phyloP scores from a whole-genome alignment of 2,888 invertebrate genomes.

The Luperina nickerlii region DNA sequence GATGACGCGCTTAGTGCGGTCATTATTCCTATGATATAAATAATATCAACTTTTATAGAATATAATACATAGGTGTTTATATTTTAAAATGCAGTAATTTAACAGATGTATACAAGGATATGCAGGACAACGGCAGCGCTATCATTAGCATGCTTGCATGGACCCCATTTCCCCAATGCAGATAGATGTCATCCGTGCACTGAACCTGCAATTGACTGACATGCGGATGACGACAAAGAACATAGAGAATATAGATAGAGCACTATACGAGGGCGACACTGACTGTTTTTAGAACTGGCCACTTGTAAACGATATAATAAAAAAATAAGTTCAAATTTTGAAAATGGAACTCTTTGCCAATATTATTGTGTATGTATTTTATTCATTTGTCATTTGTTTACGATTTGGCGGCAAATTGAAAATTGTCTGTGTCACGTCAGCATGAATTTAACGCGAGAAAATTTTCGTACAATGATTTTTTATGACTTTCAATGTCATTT shows the following conservation, averaged over 20 bases:
- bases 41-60: neutral
- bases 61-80: neutral
- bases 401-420: too few relatives aligned
- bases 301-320: too few relatives aligned
- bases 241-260: slow-evolving; percentile 19
- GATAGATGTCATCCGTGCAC: slow-evolving; percentile 72
- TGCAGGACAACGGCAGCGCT: slow-evolving; percentile 4
- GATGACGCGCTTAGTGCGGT: slow-evolving; percentile 19
- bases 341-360: too few relatives aligned
- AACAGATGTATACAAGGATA: slow-evolving; percentile 17
- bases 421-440: too few relatives aligned
- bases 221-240: slow-evolving; percentile 62
- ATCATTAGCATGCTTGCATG: slow-evolving; percentile 35
- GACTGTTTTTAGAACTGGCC: too few relatives aligned
- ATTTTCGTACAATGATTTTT: too few relatives aligned
- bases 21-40: slow-evolving; percentile 15
- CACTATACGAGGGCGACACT: too few relatives aligned
- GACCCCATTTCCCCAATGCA: slow-evolving; percentile 60
- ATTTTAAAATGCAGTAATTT: slow-evolving; percentile 6
- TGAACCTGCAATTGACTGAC: slow-evolving; percentile 76
- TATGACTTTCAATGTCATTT: too few relatives aligned
- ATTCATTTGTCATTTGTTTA: too few relatives aligned
- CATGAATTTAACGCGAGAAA: too few relatives aligned
- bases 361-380: too few relatives aligned
- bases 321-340: too few relatives aligned